These are phyloP conservation scores for Diachasma alloeum DNA, from an alignment of 1,140 invertebrate genomes.

Conservation along the genomic window DNA sequence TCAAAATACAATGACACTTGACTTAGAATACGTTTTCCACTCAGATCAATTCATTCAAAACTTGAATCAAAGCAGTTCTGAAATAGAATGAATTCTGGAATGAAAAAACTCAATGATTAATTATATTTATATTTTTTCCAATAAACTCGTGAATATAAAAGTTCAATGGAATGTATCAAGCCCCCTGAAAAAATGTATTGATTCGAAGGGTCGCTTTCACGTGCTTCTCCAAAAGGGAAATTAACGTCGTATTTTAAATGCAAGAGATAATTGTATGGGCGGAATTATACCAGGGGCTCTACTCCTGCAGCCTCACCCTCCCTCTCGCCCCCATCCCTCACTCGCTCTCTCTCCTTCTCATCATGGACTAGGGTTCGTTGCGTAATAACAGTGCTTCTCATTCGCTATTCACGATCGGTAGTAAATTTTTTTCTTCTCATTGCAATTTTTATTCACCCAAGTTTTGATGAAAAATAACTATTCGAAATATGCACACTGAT, in stretches of 20 bases:
- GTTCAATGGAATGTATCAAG: neutral
- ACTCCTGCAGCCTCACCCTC: neutral
- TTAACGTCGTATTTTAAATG: slow-evolving; percentile 66
- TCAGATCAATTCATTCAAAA: too few relatives aligned
- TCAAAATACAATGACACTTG: too few relatives aligned
- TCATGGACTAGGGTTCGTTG: slow-evolving; percentile 47
- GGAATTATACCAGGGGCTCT: slow-evolving; percentile 58
- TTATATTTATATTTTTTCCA: neutral
- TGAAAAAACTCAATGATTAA: too few relatives aligned
- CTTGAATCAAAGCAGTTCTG: too few relatives aligned
- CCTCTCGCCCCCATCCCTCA: neutral
- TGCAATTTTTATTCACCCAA: slow-evolving; percentile 1
- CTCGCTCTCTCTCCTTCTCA: slow-evolving; percentile 30
- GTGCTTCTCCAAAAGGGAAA: slow-evolving; percentile 51
- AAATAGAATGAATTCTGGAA: too few relatives aligned
- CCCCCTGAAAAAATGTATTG: slow-evolving; percentile 42
- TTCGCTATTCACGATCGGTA: slow-evolving; percentile 25
- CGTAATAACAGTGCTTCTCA: slow-evolving; percentile 56
- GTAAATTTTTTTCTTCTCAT: neutral
- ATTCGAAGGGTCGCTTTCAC: slow-evolving; percentile 50
- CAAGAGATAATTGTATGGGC: slow-evolving; percentile 64
- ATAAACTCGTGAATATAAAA: neutral
- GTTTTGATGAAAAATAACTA: neutral
- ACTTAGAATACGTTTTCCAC: too few relatives aligned
- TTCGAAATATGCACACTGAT: neutral